Conservation (phyloP, 2,797 vertebrate species). For the Lutjanus argentimaculatus region DNA sequence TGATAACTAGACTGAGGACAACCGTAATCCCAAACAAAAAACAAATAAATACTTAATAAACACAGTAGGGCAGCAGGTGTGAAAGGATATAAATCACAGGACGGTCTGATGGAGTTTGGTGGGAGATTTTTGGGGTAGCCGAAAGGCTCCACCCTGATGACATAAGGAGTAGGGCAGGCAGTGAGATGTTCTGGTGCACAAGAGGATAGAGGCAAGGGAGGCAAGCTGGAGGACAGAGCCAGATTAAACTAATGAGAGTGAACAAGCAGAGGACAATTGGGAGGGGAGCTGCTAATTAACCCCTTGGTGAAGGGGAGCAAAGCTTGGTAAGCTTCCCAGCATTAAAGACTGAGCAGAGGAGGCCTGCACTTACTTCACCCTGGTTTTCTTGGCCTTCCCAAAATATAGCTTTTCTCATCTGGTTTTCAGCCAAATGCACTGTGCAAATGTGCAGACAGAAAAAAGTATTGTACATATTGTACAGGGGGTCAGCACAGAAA, state of each 20-base stretch:
- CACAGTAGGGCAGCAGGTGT: neutral
- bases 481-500: neutral
- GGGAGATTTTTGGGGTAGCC: constrained; percentile 43
- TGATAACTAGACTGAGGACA: neutral
- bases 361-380: neutral
- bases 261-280: constrained; percentile 85
- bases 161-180: constrained; percentile 48
- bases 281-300: constrained; percentile 82
- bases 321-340: constrained; percentile 65
- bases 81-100: constrained; percentile 11
- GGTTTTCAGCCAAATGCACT: neutral
- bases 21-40: neutral
- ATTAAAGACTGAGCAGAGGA: constrained; percentile 36
- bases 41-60: neutral
- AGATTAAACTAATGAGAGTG: constrained; percentile 87
- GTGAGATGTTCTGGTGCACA: constrained; percentile 73
- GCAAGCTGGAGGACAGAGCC: constrained; percentile 79
- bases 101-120: constrained; percentile 23
- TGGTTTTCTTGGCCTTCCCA: constrained; percentile 2
- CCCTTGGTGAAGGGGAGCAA: constrained; percentile 72
- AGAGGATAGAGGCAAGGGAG: constrained; percentile 76
- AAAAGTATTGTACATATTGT: neutral
- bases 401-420: constrained; percentile 12
- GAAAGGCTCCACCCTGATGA: constrained; percentile 61
- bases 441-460: neutral